Conservation (phyloP, 1,140 invertebrate genomes). For the Drosophila lini region DNA sequence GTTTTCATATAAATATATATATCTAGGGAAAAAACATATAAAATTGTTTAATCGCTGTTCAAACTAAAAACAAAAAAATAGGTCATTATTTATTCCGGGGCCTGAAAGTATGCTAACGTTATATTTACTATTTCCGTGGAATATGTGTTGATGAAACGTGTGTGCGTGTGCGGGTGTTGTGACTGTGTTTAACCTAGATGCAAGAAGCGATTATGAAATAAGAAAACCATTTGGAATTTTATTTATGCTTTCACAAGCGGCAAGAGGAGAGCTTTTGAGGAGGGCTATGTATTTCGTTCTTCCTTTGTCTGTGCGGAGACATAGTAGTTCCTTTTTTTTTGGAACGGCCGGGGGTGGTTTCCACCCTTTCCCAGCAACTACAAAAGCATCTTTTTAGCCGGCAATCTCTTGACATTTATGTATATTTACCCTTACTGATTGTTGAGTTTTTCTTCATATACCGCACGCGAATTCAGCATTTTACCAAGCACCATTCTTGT, state of each 20-base stretch:
- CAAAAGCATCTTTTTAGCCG: constrained; percentile 29
- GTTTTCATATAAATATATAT: constrained; percentile 7
- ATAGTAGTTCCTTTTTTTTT: constrained; percentile 6
- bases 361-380: constrained; percentile 21
- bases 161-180: background rate
- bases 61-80: constrained; percentile 30
- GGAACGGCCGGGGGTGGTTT: constrained; percentile 24
- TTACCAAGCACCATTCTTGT: background rate
- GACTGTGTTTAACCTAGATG: constrained; percentile 65
- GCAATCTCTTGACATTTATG: constrained; percentile 30
- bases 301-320: constrained; percentile 3
- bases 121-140: background rate
- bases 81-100: background rate
- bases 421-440: constrained; percentile 22
- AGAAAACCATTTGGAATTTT: constrained; percentile 45
- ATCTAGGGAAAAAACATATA: constrained; percentile 9
- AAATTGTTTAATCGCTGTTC: constrained; percentile 25
- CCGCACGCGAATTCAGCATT: background rate
- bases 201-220: constrained; percentile 76
- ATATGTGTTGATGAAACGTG: constrained; percentile 2
- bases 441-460: constrained; percentile 14
- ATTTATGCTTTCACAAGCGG: constrained; percentile 16
- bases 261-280: background rate
- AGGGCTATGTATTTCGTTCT: background rate
- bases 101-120: constrained; percentile 29